Evolutionary conservation across 2,797 vertebrate species (phyloP), one percentile per base, ranked within the genome.

Genomic region (Cottoperca gobio): DNA sequence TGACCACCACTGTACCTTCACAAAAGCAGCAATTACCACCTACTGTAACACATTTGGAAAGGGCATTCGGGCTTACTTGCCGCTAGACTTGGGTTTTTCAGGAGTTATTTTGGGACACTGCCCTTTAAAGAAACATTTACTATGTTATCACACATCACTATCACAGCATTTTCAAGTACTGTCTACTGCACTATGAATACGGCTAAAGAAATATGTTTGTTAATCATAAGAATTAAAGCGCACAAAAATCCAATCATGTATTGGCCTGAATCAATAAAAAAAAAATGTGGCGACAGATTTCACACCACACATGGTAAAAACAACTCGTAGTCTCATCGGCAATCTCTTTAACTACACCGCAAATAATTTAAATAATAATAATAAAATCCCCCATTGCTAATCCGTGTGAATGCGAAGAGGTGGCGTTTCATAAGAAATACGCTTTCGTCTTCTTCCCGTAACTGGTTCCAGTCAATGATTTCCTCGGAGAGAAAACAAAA

Each of bases 401-500:
- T 68, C 66, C 7, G 0, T 26, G 55, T 1, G 58, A 73, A 33
- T 19, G 13, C 74, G 60, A 70, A 50, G 65, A 7, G 43, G 19
- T 16, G 17, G n/a, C 43, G 24, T 78, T 80, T 74, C 72, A 64
- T 33, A 68, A 62, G 78, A 70, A 54, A 68, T 77, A 72, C 65
- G 70, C 63, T 67, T 83, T 76, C n/a, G n/a, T 78, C 67, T 52
- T 65, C 65, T 73, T 60, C 75, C 70, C 40, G 17, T 71, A 73
- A 76, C 81, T 65, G 66, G 72, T 88, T 83, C 84, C 82, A 86
- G 85, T 73, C 31, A 90, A 88, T 68, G 43, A 49, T 81, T 84
- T 84, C 76, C 73, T 67, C 75, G 31, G 31, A 1, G 31, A 1
- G 87, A 90, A 91, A 92, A 91, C 86, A 91, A 92, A 92, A 79